A percentile compares a stretch with the other conserved stretches of the same genome.
Evolutionary conservation across 2,113 vertebrate species (phyloP).

Genomic region (Chlorodrepanis virens): DNA sequence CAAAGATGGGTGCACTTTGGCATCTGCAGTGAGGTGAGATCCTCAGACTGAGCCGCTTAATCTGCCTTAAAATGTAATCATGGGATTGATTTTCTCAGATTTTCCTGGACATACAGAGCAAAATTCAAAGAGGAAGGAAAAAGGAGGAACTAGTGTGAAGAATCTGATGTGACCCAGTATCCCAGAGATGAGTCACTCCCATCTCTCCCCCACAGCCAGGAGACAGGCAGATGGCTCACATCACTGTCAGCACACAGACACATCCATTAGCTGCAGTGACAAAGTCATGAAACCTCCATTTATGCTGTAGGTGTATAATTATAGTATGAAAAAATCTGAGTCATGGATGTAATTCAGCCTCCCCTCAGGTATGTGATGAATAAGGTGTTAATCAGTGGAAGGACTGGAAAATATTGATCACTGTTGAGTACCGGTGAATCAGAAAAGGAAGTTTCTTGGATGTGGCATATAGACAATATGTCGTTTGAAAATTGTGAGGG

Average conservation of each 20-base stretch:
- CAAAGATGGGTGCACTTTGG: fast-evolving
- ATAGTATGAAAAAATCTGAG: neutral
- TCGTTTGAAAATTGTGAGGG: neutral
- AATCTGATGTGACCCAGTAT: neutral
- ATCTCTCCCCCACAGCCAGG: fast-evolving
- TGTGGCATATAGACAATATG: neutral
- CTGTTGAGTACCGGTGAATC: neutral
- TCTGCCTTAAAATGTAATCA: neutral
- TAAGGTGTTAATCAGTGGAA: neutral
- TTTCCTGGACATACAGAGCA: neutral
- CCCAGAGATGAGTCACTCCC: neutral
- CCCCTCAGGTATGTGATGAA: neutral
- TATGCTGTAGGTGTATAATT: neutral
- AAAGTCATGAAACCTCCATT: neutral
- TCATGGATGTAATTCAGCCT: neutral
- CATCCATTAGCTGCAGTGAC: neutral
- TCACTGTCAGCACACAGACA: neutral
- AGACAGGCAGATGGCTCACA: neutral
- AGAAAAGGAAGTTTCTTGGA: neutral
- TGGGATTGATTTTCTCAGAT: neutral
- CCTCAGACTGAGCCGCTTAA: neutral
- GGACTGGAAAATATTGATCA: neutral
- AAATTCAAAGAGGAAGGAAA: neutral
- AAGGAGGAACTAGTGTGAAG: neutral
- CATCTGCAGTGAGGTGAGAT: neutral